These are phyloP conservation scores for Ophion slaviceki DNA, from an alignment of 2,888 invertebrate genomes.

Conservation along the genomic window DNA sequence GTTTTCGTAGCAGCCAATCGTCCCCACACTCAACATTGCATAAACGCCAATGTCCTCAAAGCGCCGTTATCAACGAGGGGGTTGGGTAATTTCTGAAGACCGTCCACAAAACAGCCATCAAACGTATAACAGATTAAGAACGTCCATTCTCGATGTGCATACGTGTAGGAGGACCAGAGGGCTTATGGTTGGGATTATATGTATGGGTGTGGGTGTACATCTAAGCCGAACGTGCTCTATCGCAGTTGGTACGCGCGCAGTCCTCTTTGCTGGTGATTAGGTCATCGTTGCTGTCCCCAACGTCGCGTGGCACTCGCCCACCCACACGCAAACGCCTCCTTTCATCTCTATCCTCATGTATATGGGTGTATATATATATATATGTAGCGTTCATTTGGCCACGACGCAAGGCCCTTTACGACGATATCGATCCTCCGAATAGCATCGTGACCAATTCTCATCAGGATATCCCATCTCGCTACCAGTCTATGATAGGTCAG, in stretches of 20 bases:
- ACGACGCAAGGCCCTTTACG: slow-evolving; percentile 65
- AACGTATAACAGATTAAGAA: too few species aligned
- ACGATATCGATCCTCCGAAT: slow-evolving; percentile 74
- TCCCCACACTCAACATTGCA: too few species aligned
- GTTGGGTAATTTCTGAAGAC: too few species aligned
- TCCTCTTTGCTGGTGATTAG: slow-evolving; percentile 50
- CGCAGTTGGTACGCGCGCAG: slow-evolving; percentile 40
- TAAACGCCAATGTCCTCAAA: too few species aligned
- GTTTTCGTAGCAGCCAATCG: too few species aligned
- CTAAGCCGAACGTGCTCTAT: slow-evolving; percentile 57
- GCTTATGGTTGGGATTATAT: background rate
- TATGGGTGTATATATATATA: background rate
- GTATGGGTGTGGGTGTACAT: slow-evolving; percentile 11
- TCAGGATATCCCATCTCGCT: slow-evolving; percentile 47
- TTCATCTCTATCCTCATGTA: slow-evolving; percentile 28
- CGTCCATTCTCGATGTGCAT: too few species aligned
- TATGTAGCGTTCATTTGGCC: slow-evolving; percentile 29
- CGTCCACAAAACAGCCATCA: too few species aligned
- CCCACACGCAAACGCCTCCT: slow-evolving; percentile 12
- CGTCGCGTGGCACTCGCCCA: slow-evolving; percentile 23
- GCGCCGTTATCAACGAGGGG: too few species aligned
- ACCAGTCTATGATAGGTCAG: background rate
- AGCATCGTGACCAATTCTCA: slow-evolving; percentile 74
- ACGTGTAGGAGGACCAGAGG: too few species aligned
- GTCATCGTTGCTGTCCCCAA: slow-evolving; percentile 41